Evolutionary conservation across 2,888 invertebrate genomes (phyloP).

Genomic region (Acrobasis repandana): DNA sequence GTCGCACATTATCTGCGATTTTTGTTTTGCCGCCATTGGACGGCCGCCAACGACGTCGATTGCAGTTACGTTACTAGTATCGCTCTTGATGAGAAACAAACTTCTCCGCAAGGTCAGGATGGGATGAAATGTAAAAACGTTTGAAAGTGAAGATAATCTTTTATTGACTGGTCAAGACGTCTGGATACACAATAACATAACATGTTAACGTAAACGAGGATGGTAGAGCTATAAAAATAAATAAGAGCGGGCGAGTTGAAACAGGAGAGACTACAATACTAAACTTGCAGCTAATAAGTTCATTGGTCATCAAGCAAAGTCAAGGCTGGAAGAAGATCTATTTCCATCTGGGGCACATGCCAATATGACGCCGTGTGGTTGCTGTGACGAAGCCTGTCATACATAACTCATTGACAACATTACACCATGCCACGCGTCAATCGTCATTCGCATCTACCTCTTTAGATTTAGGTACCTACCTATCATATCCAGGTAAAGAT

Average conservation of each 20-base stretch:
- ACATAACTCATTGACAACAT: constrained; percentile 29
- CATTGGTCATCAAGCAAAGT: constrained; percentile 32
- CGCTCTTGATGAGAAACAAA: constrained; percentile 55
- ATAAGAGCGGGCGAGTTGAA: background rate
- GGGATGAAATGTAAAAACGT: constrained; percentile 39
- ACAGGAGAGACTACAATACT: background rate
- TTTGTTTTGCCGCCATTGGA: constrained; percentile 62
- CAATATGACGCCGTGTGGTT: constrained; percentile 29
- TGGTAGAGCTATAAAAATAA: background rate
- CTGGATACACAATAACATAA: background rate
- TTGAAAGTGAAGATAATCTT: constrained; percentile 24
- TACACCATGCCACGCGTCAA: constrained; percentile 27
- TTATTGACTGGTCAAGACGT: background rate
- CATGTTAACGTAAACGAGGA: background rate
- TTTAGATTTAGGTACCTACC: background rate
- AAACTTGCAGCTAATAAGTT: constrained; percentile 13
- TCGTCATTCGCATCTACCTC: background rate
- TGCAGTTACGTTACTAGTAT: constrained; percentile 48
- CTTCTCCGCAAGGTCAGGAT: constrained; percentile 55
- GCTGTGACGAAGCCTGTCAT: constrained; percentile 34
- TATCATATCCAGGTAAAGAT: background rate
- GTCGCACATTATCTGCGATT: constrained; percentile 53
- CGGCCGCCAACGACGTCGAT: constrained; percentile 53
- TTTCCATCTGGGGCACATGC: constrained; percentile 34
- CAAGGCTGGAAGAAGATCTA: constrained; percentile 36